Percentiles rank a stretch among this genome's conserved stretches.
These are phyloP conservation scores for Ips nitidus DNA, from an alignment of 1,140 invertebrate species.

Conservation along the genomic window DNA sequence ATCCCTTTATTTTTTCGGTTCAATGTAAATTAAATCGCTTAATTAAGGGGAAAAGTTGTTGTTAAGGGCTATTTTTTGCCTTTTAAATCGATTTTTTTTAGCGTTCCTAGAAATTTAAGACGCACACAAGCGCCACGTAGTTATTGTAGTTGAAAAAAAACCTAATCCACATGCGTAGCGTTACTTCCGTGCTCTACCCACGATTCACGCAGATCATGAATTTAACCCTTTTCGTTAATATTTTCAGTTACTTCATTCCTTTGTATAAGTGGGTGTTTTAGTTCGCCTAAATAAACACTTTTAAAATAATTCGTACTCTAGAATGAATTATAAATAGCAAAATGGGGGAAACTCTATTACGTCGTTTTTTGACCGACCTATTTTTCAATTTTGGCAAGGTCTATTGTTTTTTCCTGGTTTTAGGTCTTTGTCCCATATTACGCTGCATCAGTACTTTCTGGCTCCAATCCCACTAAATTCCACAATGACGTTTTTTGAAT, in stretches of 20 bases:
- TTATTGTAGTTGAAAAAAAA: too few species aligned
- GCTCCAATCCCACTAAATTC: background rate
- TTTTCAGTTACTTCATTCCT: too few species aligned
- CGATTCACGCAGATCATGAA: too few species aligned
- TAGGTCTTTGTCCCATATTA: constrained; percentile 27
- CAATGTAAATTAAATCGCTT: constrained; percentile 23
- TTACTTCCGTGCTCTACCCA: too few species aligned
- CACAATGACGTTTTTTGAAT: too few species aligned
- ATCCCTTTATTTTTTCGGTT: constrained; percentile 25
- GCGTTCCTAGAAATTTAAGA: too few species aligned
- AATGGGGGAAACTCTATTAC: background rate
- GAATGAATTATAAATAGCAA: constrained; percentile 6
- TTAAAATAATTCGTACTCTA: background rate
- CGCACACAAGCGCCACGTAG: background rate
- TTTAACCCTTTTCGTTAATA: too few species aligned
- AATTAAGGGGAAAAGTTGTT: constrained; percentile 24
- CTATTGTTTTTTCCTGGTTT: constrained; percentile 25
- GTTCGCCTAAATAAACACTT: too few species aligned
- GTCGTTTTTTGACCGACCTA: constrained; percentile 13
- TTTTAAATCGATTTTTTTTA: background rate
- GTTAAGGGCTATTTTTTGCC: constrained; percentile 8
- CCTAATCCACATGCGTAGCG: too few species aligned
- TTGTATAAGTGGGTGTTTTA: too few species aligned
- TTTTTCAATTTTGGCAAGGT: constrained; percentile 27
- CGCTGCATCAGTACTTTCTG: constrained; percentile 1